These are phyloP conservation scores for Gulo gulo DNA, from an alignment of 2,113 vertebrate species.

Conservation along the genomic window DNA sequence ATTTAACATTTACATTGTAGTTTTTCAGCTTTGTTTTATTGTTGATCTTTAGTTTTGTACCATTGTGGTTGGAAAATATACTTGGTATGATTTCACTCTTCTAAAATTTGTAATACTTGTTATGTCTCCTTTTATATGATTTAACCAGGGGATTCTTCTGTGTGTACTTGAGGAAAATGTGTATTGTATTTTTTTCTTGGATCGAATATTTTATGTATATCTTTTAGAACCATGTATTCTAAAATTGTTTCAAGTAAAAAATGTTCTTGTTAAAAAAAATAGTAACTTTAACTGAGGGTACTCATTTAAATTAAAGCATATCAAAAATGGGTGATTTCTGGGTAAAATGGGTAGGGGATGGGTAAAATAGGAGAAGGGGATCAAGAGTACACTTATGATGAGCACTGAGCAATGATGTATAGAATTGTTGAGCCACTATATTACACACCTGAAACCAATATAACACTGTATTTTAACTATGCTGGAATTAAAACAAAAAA, in stretches of 20 bases:
- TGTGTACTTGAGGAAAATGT: neutral
- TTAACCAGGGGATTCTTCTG: neutral
- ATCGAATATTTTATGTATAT: neutral
- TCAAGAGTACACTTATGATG: neutral
- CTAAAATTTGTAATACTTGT: neutral
- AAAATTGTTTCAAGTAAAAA: neutral
- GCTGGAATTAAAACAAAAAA: neutral
- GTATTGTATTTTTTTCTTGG: neutral
- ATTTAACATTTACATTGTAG: neutral
- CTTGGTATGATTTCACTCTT: neutral
- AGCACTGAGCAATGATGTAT: neutral
- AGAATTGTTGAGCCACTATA: neutral
- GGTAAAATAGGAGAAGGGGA: neutral
- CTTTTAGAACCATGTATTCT: neutral
- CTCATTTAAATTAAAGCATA: neutral
- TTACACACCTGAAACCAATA: neutral
- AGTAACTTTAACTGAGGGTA: neutral
- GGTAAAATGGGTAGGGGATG: neutral
- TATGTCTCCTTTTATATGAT: neutral
- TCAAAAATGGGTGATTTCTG: neutral
- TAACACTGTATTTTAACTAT: neutral
- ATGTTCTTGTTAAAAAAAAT: neutral
- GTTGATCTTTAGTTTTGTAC: neutral
- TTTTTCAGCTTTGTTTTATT: neutral
- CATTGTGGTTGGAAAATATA: neutral